These are phyloP conservation scores for Tipula unca DNA, from an alignment of 2,888 invertebrate species.

Conservation along the genomic window DNA sequence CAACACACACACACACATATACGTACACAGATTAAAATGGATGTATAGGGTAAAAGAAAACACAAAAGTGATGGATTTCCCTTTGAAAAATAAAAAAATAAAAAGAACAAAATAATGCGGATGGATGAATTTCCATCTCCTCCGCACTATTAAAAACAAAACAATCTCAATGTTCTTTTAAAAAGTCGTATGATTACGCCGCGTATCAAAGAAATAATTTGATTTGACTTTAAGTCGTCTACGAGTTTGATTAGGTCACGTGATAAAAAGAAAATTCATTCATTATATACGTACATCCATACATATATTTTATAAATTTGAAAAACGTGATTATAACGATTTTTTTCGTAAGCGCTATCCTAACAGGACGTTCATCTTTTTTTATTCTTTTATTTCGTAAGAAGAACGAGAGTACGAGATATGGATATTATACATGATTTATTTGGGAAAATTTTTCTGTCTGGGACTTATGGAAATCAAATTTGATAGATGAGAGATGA, in stretches of 20 bases:
- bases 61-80: neutral
- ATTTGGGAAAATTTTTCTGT: conserved; percentile 14
- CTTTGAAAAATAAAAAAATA: neutral
- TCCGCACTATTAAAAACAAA: neutral
- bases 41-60: neutral
- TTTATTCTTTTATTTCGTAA: neutral
- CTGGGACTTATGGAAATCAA: conserved; percentile 8
- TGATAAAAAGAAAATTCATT: neutral
- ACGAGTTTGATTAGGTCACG: conserved; percentile 18
- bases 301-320: neutral
- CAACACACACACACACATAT: neutral
- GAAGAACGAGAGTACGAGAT: neutral
- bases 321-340: conserved; percentile 3
- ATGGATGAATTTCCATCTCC: neutral
- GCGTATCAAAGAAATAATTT: neutral
- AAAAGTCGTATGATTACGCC: neutral
- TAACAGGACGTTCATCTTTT: neutral
- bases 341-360: neutral
- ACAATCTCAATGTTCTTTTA: neutral
- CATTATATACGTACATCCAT: too few species aligned
- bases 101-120: neutral
- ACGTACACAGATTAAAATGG: neutral
- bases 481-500: neutral
- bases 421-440: neutral
- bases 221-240: neutral